Evolutionary conservation across 2,888 invertebrate genomes (phyloP), one percentile per base, ranked within the genome.

Genomic region (Brenthis hecate): DNA sequence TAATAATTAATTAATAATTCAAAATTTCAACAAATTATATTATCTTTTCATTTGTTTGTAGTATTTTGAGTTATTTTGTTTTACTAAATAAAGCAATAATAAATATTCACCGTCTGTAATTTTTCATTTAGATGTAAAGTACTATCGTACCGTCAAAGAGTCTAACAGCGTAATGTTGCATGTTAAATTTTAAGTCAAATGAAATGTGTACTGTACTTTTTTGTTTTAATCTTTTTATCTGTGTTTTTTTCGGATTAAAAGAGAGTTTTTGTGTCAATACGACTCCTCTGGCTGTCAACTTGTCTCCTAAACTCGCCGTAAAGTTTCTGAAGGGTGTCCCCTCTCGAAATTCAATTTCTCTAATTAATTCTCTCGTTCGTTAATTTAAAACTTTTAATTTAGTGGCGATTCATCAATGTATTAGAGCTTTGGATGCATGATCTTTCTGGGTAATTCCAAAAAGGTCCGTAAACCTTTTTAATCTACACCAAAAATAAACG

Each of bases 291-390:
- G 78, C 80, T 81, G 82, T 83, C 83, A 85, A 83, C 28, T 50
- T 83, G 81, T 84, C 83, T 84, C 78, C 76, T 71, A 74, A 80
- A 82, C 73, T 81, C 75, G 66, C 68, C 74, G 76, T 76, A 73
- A 77, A 82, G 79, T 85, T 74, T 71, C 63, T 65, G 14, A 50
- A 54, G 62, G 68, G 78, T 81, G 75, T 65, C 73, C 53, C 19
- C 32, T 32, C 50, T 50, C 53, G 13, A 81, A 81, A 79, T 82
- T 74, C 73, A 81, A 74, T 78, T 79, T 78, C 75, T 81, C 84
- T 86, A 89, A 89, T 89, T 89, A 89, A 88, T 89, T 86, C 81
- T 73, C 74, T 62, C 74, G 63, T 68, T 73, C 73, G 71, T 72
- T 74, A 81, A 85, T 83, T 81, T 81, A 74, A 76, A 85, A 85